These are phyloP conservation scores for Acanthopagrus latus DNA, from an alignment of 2,797 vertebrate species.

Conservation along the genomic window DNA sequence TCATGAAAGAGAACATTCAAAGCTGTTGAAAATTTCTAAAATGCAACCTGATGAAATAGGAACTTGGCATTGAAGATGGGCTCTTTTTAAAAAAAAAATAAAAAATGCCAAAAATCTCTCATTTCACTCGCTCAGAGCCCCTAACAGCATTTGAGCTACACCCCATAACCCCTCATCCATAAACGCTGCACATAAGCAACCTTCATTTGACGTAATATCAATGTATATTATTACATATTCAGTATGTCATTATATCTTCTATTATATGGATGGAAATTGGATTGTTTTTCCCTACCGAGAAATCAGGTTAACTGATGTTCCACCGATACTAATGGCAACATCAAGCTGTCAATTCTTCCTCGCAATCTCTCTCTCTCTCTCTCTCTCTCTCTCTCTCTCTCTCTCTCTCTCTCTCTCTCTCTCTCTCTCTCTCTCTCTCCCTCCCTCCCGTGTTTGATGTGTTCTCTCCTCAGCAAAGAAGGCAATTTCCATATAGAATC, in stretches of 20 bases:
- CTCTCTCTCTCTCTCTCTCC: conserved; percentile 31
- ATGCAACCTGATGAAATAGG: conserved; percentile 60
- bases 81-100: no score
- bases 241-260: conserved; percentile 67
- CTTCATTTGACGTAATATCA: conserved; percentile 56
- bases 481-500: conserved; percentile 86
- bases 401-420: conserved; percentile 26
- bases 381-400: conserved; percentile 39
- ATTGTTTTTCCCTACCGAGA: conserved; percentile 68
- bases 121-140: conserved; percentile 7
- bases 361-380: conserved; percentile 40
- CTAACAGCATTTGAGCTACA: conserved; percentile 51
- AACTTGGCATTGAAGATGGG: conserved; percentile 43
- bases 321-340: conserved; percentile 77
- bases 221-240: conserved; percentile 65
- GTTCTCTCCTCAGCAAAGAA: conserved; percentile 77
- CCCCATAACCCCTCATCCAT: conserved; percentile 34
- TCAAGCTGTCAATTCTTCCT: conserved; percentile 70
- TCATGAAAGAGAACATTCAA: conserved; percentile 61
- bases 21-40: conserved; percentile 53
- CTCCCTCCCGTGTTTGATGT: conserved; percentile 67
- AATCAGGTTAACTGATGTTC: conserved; percentile 80
- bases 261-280: conserved; percentile 67
- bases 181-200: conserved; percentile 58
- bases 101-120: conserved; percentile 29